Evolutionary conservation across 2,113 vertebrate species (phyloP).

Genomic region (Pardalotus punctatus): DNA sequence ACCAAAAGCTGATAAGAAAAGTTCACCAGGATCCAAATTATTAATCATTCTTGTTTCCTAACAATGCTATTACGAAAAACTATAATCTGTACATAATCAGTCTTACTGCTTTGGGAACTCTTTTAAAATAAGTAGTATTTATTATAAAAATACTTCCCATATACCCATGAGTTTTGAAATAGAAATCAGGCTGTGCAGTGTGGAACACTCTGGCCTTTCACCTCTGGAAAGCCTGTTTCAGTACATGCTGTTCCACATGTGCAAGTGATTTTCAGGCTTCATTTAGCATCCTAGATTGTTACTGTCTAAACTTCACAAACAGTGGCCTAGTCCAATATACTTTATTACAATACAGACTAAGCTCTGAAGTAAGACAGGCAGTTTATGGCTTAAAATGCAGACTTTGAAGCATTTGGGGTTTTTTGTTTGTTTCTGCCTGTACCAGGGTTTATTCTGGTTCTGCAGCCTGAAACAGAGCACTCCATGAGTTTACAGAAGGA

Average conservation of each 20-base stretch:
- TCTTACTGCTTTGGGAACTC: neutral
- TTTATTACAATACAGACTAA: neutral
- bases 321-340: neutral
- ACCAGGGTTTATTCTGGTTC: neutral
- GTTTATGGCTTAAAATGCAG: neutral
- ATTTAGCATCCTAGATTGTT: neutral
- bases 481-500: neutral
- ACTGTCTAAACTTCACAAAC: neutral
- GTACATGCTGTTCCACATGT: conserved; percentile 8
- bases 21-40: neutral
- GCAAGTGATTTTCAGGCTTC: neutral
- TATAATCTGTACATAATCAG: neutral
- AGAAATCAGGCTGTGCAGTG: neutral
- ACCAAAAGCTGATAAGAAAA: neutral
- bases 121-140: neutral
- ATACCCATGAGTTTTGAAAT: neutral
- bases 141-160: neutral
- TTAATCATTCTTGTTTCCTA: neutral
- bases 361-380: neutral
- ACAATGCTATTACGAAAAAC: neutral
- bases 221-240: neutral
- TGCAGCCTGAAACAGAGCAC: neutral
- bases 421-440: neutral
- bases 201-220: conserved; percentile 18
- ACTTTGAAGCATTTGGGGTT: fast-evolving